Evolutionary conservation across 2,113 vertebrate genomes (phyloP).

Genomic region (Hippocampus abdominalis): DNA sequence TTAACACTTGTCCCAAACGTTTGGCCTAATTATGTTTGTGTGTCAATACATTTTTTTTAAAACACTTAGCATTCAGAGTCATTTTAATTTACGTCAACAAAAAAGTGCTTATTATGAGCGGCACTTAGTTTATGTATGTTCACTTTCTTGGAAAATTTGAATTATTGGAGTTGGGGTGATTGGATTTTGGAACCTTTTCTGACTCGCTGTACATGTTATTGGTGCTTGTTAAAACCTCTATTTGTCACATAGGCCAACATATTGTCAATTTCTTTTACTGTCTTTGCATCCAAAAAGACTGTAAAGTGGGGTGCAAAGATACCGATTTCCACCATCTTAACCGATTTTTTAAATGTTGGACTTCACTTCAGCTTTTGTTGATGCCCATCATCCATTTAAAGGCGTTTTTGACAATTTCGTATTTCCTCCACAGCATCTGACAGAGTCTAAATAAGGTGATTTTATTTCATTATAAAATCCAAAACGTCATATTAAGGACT

Average conservation of each 20-base stretch:
- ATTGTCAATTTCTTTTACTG: slow-evolving; percentile 11
- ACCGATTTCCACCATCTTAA: neutral
- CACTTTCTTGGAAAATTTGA: slow-evolving; percentile 38
- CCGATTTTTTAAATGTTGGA: neutral
- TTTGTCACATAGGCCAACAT: slow-evolving; percentile 30
- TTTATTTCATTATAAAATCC: neutral
- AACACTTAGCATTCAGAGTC: slow-evolving; percentile 42
- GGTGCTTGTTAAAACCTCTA: slow-evolving; percentile 64
- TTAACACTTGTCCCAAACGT: slow-evolving; percentile 63
- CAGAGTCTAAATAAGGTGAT: neutral
- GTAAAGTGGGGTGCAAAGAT: neutral
- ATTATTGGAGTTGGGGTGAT: slow-evolving; percentile 42
- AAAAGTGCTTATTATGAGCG: slow-evolving; percentile 42
- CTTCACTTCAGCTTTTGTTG: neutral
- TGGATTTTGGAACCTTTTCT: slow-evolving; percentile 42
- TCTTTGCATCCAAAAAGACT: slow-evolving; percentile 14
- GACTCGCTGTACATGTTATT: slow-evolving; percentile 57
- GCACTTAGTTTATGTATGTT: slow-evolving; percentile 46
- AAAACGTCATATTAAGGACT: slow-evolving; percentile 8
- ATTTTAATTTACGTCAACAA: slow-evolving; percentile 58
- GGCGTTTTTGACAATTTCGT: neutral
- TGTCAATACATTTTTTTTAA: slow-evolving; percentile 25
- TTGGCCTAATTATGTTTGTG: slow-evolving; percentile 55
- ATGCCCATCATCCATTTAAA: neutral
- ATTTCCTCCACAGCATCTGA: neutral